Evolutionary conservation across 2,888 invertebrate species (phyloP).

Genomic region (Mythimna vitellina): DNA sequence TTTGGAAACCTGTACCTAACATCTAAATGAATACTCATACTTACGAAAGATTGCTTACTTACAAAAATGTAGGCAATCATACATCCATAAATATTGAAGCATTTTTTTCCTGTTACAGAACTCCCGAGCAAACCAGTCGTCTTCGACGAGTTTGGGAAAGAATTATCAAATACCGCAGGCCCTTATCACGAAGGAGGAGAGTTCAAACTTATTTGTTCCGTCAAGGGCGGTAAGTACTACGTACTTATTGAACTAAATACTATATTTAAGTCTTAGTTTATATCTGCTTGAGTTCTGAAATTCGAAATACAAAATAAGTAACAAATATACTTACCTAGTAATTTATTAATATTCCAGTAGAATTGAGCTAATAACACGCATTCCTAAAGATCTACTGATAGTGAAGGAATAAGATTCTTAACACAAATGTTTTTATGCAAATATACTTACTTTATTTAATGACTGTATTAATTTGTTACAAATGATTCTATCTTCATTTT

Average conservation of each 20-base stretch:
- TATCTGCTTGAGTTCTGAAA: neutral
- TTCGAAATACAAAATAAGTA: neutral
- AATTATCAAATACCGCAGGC: conserved; percentile 92
- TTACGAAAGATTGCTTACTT: conserved; percentile 16
- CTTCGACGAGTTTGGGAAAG: conserved; percentile 93
- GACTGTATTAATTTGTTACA: conserved; percentile 37
- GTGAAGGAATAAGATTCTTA: conserved; percentile 8
- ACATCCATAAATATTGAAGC: conserved; percentile 10
- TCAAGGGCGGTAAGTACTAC: conserved; percentile 92
- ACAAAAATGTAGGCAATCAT: conserved; percentile 25
- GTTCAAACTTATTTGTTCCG: conserved; percentile 93
- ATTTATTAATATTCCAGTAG: neutral
- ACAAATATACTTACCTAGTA: neutral
- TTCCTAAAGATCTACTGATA: conserved; percentile 1
- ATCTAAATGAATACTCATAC: neutral
- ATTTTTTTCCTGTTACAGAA: conserved; percentile 89
- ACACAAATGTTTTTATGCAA: conserved; percentile 14
- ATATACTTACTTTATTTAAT: conserved; percentile 38
- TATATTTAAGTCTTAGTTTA: too few species aligned
- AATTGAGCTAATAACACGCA: neutral
- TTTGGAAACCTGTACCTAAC: neutral
- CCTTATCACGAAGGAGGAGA: conserved; percentile 94
- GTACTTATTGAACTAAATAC: neutral
- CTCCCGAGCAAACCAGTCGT: conserved; percentile 94
- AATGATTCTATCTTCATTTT: conserved; percentile 41